Base-by-base conservation (phyloP, 92 coral and sea anemone species). In the Phenganax stokvisi region DNA sequence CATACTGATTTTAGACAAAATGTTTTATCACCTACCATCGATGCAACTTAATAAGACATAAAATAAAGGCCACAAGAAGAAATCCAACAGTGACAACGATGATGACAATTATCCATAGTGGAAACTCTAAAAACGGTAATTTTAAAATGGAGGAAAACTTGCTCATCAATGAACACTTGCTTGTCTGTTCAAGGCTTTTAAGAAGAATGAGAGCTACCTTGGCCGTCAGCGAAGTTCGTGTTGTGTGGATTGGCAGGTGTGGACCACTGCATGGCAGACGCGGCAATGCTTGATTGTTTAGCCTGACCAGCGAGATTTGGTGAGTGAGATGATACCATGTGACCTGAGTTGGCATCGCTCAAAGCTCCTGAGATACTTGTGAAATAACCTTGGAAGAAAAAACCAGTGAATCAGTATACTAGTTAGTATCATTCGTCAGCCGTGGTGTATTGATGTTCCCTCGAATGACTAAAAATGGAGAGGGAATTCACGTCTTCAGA, bases 1-100 rank as follows among this genome's bases (percentile, higher is more conserved):
- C 12, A 8, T 17, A n/a, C 9, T 2, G 57, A n/a, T 3, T 60
- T 0, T 53, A 29, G 11, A 77, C n/a, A 1, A 57, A 12, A 57
- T 56, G 9, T 31, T 25, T 12, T 7, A 54, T 13, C 9, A 65
- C 83, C 65, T 29, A 79, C 83, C 83, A 79, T 65, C 74, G 83
- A 63, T 29, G 51, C 2, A 79, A 9, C 54, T 64, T 79, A 53
- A 79, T 16, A 44, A 54, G 6, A 65, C 83, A 63, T 12, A 79
- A 9, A 29, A 67, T 37, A 53, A 17, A 79, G 15, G 83, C 57
- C 0, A 79, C 74, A 0, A 77, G n/a, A 44, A 79, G 25, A 0
- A 79, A 0, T 0, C 59, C 72, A 79, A 27, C 73, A 15, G 28
- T 28, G 51, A 79, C 83, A 52, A 62, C 37, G 5, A 79, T 54